A percentile compares a stretch with the other conserved stretches of the same genome.
These are phyloP conservation scores for Drosophila sordidapex DNA, from an alignment of 2,888 invertebrate genomes.

Conservation along the genomic window DNA sequence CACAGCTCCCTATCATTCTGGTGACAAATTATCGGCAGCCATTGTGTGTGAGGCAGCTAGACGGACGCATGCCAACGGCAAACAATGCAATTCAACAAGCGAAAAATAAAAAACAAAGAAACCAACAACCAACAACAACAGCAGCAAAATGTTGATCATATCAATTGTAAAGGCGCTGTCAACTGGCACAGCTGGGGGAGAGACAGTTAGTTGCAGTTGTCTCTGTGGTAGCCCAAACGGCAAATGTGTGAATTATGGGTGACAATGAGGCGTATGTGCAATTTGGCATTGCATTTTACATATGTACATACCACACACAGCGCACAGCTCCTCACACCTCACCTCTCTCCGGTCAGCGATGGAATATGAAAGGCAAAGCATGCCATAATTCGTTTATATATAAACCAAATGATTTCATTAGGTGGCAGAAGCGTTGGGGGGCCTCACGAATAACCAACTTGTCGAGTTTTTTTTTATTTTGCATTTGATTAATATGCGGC, in stretches of 20 bases:
- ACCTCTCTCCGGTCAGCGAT: constrained; percentile 11
- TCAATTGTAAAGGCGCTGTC: constrained; percentile 72
- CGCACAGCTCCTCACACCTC: background rate
- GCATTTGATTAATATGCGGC: constrained; percentile 64
- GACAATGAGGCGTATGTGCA: constrained; percentile 50
- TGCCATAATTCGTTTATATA: constrained; percentile 75
- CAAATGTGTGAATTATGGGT: constrained; percentile 61
- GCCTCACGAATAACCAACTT: constrained; percentile 16
- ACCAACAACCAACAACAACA: constrained; percentile 8
- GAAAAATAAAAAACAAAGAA: constrained; percentile 33
- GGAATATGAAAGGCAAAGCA: constrained; percentile 52
- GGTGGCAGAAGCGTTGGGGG: constrained; percentile 23
- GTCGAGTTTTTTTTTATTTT: constrained; percentile 40
- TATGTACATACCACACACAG: constrained; percentile 7
- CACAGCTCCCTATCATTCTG: constrained; percentile 25
- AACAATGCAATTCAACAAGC: constrained; percentile 69
- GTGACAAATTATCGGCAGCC: constrained; percentile 67
- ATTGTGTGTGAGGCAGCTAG: constrained; percentile 41
- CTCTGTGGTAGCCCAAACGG: constrained; percentile 32
- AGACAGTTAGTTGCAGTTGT: constrained; percentile 28
- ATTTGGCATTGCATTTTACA: constrained; percentile 51
- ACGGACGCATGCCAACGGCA: constrained; percentile 67
- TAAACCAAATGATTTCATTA: constrained; percentile 74
- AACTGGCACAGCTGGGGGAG: constrained; percentile 68
- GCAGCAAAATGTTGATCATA: constrained; percentile 68